Conservation (phyloP, 2,797 vertebrate species). For the Hapalemur alaotrensis region DNA sequence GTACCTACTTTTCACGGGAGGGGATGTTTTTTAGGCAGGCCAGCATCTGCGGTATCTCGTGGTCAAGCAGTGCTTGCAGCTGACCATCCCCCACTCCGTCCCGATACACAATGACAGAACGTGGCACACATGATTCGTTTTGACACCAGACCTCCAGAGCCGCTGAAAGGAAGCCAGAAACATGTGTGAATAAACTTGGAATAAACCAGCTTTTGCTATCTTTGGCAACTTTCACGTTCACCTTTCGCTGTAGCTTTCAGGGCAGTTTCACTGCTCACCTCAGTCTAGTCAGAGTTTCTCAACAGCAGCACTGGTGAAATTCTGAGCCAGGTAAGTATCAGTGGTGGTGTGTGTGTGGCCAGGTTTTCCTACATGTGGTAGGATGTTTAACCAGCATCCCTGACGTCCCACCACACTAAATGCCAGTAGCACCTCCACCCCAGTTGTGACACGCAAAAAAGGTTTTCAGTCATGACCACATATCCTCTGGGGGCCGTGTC, state of each 20-base stretch:
- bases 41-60: constrained; percentile 90
- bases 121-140: constrained; percentile 86
- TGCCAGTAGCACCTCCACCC: neutral
- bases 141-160: constrained; percentile 81
- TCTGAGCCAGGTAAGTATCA: neutral
- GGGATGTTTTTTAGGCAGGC: constrained; percentile 87
- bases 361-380: neutral
- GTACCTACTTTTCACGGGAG: constrained; percentile 82
- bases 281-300: neutral
- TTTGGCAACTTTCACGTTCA: neutral
- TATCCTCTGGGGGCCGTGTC: too few species aligned
- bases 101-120: constrained; percentile 91
- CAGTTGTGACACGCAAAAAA: neutral
- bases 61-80: constrained; percentile 89
- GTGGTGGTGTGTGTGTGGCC: too few species aligned
- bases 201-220: neutral
- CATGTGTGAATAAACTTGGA: neutral
- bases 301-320: neutral
- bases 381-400: neutral
- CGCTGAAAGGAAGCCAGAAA: constrained; percentile 78
- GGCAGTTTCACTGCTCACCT: neutral
- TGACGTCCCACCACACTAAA: neutral
- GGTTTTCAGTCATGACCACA: neutral
- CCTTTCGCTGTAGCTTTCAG: neutral
- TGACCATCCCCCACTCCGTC: constrained; percentile 96